phyloP scores from a whole-genome alignment of 2,113 vertebrate species.

The Xenopus laevis region DNA sequence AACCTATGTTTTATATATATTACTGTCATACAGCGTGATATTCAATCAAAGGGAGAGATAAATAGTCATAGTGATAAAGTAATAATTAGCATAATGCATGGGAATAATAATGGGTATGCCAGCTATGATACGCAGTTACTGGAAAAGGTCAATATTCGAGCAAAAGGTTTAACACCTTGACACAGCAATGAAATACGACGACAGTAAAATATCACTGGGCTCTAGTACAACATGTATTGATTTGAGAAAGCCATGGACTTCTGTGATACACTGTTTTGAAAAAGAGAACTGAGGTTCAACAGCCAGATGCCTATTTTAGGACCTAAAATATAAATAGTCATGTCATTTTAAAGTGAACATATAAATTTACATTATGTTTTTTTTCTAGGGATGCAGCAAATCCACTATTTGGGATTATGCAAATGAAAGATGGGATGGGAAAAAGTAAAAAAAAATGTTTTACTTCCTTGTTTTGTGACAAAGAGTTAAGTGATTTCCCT shows the following conservation, averaged over 20 bases:
- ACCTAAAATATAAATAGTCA: not conserved
- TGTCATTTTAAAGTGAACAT: not conserved
- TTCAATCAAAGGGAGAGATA: not conserved
- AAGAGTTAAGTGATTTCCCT: too few relatives aligned
- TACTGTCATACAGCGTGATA: too few relatives aligned
- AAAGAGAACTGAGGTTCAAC: not conserved
- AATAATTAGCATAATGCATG: not conserved
- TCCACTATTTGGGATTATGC: too few relatives aligned
- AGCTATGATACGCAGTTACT: not conserved
- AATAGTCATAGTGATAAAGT: not conserved
- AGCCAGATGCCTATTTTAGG: not conserved
- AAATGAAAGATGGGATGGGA: too few relatives aligned
- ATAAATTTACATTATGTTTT: too few relatives aligned
- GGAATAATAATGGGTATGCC: not conserved
- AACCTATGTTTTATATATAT: too few relatives aligned
- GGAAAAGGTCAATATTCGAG: not conserved
- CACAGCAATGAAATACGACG: not conserved
- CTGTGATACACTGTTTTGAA: not conserved
- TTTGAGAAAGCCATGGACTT: not conserved
- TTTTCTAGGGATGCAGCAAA: too few relatives aligned
- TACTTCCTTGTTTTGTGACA: too few relatives aligned
- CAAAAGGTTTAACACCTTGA: not conserved
- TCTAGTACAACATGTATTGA: not conserved
- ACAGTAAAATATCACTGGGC: constrained; percentile 3
- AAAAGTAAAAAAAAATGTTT: too few relatives aligned